Conservation (phyloP, 2,113 vertebrate species). For the Oophaga pumilio region DNA sequence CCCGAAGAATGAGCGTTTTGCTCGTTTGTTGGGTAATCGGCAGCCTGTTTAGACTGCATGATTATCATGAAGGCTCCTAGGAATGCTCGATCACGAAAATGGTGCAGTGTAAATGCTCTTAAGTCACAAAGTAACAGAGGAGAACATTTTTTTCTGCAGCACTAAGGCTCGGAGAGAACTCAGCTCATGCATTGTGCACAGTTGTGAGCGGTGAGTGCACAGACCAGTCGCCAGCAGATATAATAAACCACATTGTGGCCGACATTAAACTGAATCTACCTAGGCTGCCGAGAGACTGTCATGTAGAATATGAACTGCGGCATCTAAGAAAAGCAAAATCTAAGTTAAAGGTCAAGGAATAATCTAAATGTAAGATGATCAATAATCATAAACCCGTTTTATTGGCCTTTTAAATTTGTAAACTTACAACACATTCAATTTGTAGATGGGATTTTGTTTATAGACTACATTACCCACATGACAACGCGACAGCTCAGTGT, state of each 20-base stretch:
- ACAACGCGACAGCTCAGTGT: neutral
- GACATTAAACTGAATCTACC: neutral
- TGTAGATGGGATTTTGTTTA: slow-evolving; percentile 23
- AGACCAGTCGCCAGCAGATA: neutral
- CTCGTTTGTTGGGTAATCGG: no score
- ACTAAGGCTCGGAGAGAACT: neutral
- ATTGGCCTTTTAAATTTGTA: slow-evolving; percentile 4
- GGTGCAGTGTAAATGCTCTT: no score
- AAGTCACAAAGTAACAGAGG: no score
- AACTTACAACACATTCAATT: slow-evolving; percentile 16
- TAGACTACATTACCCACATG: slow-evolving; percentile 4
- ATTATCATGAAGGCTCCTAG: no score
- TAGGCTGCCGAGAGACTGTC: neutral
- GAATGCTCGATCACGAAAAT: no score
- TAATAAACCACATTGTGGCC: neutral
- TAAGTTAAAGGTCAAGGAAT: neutral
- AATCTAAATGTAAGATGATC: slow-evolving; percentile 4
- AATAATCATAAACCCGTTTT: slow-evolving; percentile 11
- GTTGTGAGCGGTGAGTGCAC: neutral
- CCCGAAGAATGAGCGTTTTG: no score
- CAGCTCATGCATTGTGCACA: neutral
- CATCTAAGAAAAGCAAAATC: neutral
- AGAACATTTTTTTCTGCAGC: neutral
- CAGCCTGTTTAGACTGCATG: no score
- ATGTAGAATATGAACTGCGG: neutral